Evolutionary conservation across 2,888 invertebrate genomes (phyloP), one percentile per base, ranked within the genome.

Genomic region (Epistrophe grossulariae): DNA sequence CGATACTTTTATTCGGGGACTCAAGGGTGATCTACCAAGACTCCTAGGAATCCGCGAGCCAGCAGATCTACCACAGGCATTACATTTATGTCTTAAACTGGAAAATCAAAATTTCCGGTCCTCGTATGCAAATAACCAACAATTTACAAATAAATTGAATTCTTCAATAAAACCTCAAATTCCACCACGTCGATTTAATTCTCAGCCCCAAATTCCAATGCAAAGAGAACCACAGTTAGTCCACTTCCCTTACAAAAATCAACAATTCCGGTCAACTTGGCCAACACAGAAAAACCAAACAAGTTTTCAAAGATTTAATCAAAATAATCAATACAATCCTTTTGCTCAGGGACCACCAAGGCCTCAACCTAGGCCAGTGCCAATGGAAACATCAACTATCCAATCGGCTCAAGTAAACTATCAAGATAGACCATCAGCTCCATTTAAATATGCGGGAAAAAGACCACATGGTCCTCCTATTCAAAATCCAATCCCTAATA

Each of bases 401-500:
- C 28, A 52, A 52, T 17, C 52, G 17, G 55, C 55, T 15, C 19
- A 13, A 55, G 55, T 55, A 28, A 55, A 28, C 55, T 55, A 55
- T 28, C 55, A 55, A 28, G 28, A 55, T 19, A 43, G 43, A 55
- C 13, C 50, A 55, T 19, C 55, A 55, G 28, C 24, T 28, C 55
- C 55, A 55, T 28, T 55, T 11, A 55, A 55, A 28, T 55, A 55
- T 15, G 55, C 55, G 28, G 55, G 55, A 55, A 85, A 85, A 73
- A 64, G 84, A 50, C 88, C 74, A 17, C 76, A 78, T 40, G 60
- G 60, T 28, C n/a, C 31, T 35, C 28, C 45, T n/a, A n/a, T 38
- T 35, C 81, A 74, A 43, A 28, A 72, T 11, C 38, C 40, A 17
- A 64, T 50, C 10, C 70, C 28, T 35, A 45, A 15, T 10, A 79